Evolutionary conservation across 2,113 vertebrate species (phyloP).

Genomic region (Dunckerocampus dactyliophorus): DNA sequence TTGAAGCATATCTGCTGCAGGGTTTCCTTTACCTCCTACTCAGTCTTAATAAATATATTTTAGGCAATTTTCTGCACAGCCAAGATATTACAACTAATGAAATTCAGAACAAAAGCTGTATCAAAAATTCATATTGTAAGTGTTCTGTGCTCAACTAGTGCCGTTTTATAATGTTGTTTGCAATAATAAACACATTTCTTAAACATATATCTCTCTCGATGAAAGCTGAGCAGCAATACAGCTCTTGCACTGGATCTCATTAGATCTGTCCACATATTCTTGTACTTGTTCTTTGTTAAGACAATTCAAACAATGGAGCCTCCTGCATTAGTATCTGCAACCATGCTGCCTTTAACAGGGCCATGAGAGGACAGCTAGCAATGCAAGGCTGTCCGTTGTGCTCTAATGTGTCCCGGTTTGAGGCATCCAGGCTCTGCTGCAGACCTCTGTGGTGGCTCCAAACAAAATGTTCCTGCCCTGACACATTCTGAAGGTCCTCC

Average conservation of each 20-base stretch:
- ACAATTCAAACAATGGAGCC: too few relatives aligned
- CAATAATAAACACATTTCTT: too few relatives aligned
- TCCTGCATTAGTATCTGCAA: slow-evolving; percentile 23
- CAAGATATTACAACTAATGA: background rate
- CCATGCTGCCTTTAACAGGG: slow-evolving; percentile 44
- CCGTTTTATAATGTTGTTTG: too few relatives aligned
- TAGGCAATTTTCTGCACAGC: slow-evolving; percentile 4
- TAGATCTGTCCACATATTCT: too few relatives aligned
- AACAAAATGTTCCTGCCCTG: slow-evolving; percentile 55
- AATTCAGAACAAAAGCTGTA: background rate
- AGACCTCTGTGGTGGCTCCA: slow-evolving; percentile 25
- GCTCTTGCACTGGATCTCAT: too few relatives aligned
- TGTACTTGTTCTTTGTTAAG: too few relatives aligned
- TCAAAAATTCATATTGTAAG: too few relatives aligned
- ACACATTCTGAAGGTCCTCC: slow-evolving; percentile 44
- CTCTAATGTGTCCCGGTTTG: slow-evolving; percentile 56
- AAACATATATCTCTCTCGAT: too few relatives aligned
- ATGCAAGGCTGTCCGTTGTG: slow-evolving; percentile 10
- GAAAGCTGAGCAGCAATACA: too few relatives aligned
- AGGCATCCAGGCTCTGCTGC: slow-evolving; percentile 53
- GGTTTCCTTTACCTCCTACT: slow-evolving; percentile 32
- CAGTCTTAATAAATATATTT: slow-evolving; percentile 33
- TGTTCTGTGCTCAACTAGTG: too few relatives aligned
- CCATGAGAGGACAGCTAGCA: slow-evolving; percentile 35
- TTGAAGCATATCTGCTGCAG: slow-evolving; percentile 13